Conservation (phyloP, 2,113 vertebrate species). For the Maccullochella peelii region DNA sequence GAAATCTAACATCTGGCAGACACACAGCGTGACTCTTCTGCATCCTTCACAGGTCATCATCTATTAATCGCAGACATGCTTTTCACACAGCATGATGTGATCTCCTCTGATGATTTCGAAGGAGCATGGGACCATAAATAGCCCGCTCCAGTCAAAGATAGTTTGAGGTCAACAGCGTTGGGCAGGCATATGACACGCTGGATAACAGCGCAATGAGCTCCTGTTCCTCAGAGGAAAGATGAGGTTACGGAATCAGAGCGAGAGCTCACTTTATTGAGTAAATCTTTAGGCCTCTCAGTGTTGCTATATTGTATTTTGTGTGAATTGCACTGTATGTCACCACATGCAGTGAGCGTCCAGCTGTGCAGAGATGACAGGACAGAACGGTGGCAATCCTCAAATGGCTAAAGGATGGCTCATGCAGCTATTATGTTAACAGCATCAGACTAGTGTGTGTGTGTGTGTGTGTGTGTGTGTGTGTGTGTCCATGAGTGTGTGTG, state of each 20-base stretch:
- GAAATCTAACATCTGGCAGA: constrained; percentile 47
- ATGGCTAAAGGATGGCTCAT: constrained; percentile 26
- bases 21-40: constrained; percentile 11
- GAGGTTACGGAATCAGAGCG: neutral
- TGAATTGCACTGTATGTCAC: neutral
- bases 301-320: neutral
- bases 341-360: constrained; percentile 23
- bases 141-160: constrained; percentile 44
- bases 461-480: constrained; percentile 11
- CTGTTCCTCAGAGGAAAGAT: constrained; percentile 25
- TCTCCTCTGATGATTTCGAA: constrained; percentile 45
- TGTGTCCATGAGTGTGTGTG: constrained; percentile 24
- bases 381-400: constrained; percentile 1
- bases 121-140: constrained; percentile 49
- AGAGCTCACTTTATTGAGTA: constrained; percentile 6
- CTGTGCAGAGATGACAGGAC: constrained; percentile 25
- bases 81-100: constrained; percentile 47
- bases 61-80: constrained; percentile 42
- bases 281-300: neutral
- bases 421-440: constrained; percentile 38
- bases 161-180: constrained; percentile 45
- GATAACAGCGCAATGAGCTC: constrained; percentile 31
- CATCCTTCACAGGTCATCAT: constrained; percentile 36
- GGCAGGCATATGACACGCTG: constrained; percentile 38
- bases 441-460: constrained; percentile 20